Percentiles rank a stretch among this genome's conserved stretches.
These are phyloP conservation scores for Remorina albescens DNA, from an alignment of 2,797 vertebrate species.

Conservation along the genomic window DNA sequence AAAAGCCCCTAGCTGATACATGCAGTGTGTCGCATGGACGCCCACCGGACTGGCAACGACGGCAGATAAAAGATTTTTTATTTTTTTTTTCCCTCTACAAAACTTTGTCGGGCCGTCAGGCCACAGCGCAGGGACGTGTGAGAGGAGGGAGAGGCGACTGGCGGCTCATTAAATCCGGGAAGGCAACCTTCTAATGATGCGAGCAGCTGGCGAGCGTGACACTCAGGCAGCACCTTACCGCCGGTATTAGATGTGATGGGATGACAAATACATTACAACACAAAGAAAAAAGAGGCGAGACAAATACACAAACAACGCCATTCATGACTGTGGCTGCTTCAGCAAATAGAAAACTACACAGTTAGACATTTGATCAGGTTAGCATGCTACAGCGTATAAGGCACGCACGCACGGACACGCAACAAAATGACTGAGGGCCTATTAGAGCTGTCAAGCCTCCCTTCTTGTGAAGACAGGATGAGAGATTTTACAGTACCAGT, in stretches of 20 bases:
- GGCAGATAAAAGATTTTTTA: constrained; percentile 8
- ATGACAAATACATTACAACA: neutral
- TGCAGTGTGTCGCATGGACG: neutral
- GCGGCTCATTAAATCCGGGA: constrained; percentile 57
- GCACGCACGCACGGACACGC: constrained; percentile 1
- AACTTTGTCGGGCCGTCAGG: constrained; percentile 11
- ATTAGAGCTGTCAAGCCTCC: constrained; percentile 13
- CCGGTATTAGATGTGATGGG: neutral
- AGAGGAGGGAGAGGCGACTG: too few relatives aligned
- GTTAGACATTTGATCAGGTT: neutral
- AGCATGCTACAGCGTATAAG: neutral
- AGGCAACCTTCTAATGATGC: constrained; percentile 48
- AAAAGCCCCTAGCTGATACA: neutral
- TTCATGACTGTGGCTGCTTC: neutral
- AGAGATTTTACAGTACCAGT: neutral
- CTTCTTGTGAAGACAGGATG: constrained; percentile 17
- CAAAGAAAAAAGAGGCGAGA: neutral
- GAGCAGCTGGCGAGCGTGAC: constrained; percentile 18
- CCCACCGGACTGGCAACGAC: constrained; percentile 1
- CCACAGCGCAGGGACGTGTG: constrained; percentile 6
- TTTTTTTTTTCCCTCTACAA: neutral
- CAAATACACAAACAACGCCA: neutral
- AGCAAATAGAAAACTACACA: neutral
- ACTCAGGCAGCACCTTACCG: constrained; percentile 15
- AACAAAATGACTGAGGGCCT: constrained; percentile 16